Conservation (phyloP, 2,113 vertebrate species). For the Buteo buteo region DNA sequence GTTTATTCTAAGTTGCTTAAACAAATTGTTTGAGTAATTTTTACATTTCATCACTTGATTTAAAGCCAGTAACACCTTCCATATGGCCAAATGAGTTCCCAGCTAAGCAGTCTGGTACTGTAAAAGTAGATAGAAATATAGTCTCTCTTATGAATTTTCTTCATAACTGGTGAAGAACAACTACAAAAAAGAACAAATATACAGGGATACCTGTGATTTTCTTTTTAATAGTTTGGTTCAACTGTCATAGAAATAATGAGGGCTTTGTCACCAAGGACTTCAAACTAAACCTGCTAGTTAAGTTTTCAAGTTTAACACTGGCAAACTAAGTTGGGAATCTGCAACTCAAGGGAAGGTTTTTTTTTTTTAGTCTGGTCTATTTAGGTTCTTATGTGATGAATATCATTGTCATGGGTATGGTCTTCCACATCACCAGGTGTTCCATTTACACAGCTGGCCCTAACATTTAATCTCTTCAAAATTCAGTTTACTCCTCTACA, state of each 20-base stretch:
- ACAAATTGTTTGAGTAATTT: not conserved
- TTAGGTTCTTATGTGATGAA: not conserved
- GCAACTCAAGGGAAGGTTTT: not conserved
- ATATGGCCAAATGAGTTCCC: not conserved
- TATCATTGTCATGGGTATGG: not conserved
- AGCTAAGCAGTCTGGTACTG: not conserved
- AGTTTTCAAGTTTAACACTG: not conserved
- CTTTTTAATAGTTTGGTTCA: not conserved
- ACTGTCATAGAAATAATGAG: not conserved
- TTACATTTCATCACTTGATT: not conserved
- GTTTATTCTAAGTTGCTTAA: not conserved
- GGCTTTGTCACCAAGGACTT: not conserved
- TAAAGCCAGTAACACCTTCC: not conserved
- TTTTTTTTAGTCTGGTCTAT: not conserved
- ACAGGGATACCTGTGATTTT: not conserved
- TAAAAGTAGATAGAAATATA: not conserved
- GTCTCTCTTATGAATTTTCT: not conserved
- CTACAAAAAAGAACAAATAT: not conserved
- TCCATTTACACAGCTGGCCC: not conserved
- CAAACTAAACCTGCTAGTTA: not conserved
- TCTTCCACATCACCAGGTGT: not conserved
- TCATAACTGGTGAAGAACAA: not conserved
- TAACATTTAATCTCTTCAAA: not conserved
- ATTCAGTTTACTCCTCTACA: not conserved
- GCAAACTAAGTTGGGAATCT: not conserved